phyloP scores from a whole-genome alignment of 2,113 vertebrate genomes.

The Neopipo cinnamomea region DNA sequence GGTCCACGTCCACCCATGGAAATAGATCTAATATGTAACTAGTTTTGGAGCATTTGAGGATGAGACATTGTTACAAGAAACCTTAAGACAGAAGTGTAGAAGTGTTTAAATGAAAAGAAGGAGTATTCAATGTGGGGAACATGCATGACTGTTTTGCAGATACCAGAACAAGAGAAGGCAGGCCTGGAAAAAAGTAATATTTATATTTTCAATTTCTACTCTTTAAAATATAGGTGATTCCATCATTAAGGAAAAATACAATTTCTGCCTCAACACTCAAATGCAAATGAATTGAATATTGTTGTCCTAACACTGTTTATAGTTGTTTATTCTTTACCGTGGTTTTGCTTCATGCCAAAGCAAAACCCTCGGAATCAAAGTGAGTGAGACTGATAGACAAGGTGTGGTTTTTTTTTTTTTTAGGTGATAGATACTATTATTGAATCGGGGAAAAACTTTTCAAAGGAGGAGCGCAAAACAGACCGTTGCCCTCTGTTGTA shows the following conservation, averaged over 20 bases:
- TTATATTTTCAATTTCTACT: not conserved
- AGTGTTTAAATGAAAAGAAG: not conserved
- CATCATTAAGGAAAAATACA: not conserved
- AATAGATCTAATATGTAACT: not conserved
- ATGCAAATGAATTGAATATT: not conserved
- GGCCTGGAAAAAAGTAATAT: not conserved
- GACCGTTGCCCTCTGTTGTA: slow-evolving; percentile 94
- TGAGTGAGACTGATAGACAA: not conserved
- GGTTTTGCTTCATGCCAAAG: not conserved
- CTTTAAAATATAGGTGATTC: not conserved
- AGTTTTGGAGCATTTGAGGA: not conserved
- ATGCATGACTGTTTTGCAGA: not conserved
- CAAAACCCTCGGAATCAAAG: not conserved
- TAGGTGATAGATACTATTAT: slow-evolving; percentile 88
- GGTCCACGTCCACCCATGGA: not conserved
- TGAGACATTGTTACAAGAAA: not conserved
- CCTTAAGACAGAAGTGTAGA: not conserved
- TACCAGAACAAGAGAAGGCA: not conserved
- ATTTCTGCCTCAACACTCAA: not conserved
- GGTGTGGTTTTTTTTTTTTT: not conserved
- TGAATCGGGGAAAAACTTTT: slow-evolving; percentile 89
- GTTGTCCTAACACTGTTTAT: not conserved
- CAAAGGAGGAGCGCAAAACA: slow-evolving; percentile 85
- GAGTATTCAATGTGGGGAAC: not conserved
- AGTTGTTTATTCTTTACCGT: not conserved